Base-by-base conservation (phyloP, 2,113 vertebrate genomes). In the Myrmecobius fasciatus region DNA sequence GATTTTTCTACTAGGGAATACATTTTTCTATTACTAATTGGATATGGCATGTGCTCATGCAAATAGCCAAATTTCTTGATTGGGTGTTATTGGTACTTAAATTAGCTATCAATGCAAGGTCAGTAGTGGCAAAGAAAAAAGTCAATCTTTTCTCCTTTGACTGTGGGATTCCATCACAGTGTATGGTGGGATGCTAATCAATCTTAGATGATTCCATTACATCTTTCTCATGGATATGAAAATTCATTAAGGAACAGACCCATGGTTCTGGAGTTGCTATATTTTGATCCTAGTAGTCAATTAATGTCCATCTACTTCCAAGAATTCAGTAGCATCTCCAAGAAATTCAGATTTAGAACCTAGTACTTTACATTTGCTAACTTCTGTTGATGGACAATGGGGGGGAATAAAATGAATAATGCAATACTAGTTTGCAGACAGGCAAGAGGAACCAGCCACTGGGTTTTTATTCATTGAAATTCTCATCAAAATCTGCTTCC, bases 1-100 rank as follows among this genome's bases (percentile, higher is more conserved):
- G 94, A 95, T 92, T 95, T 98, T 98, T 97, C 92, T 95, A 93
- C 96, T 96, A 46, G 48, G 90, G 47, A 93, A 94, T 92, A 93
- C 36, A 97, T 92, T n/a, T 95, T 91, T 95, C 96, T 93, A 83
- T 96, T 75, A 54, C 2, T 92, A 91, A 91, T 52, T 54, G 0
- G 0, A n/a, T 25, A 26, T 91, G 54, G 83, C 97, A 97, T 46
- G 56, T 54, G 53, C 31, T 97, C 96, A 97, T 94, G 95, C n/a
- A 96, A 97, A 97, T 94, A 93, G 25, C 6, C 51, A 92, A 48
- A 91, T 96, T 95, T 53, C 43, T 95, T 95, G 53, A 93, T 96
- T 96, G 75, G 7, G 1, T 92, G 52, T 96, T 90, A 91, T 46
- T 1, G 1, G 46, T 43, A 51, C 67, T 97, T 96, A 91, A 92